Evolutionary conservation across 2,113 vertebrate species (phyloP), one percentile per base, ranked within the genome.

Genomic region (Mobula birostris): DNA sequence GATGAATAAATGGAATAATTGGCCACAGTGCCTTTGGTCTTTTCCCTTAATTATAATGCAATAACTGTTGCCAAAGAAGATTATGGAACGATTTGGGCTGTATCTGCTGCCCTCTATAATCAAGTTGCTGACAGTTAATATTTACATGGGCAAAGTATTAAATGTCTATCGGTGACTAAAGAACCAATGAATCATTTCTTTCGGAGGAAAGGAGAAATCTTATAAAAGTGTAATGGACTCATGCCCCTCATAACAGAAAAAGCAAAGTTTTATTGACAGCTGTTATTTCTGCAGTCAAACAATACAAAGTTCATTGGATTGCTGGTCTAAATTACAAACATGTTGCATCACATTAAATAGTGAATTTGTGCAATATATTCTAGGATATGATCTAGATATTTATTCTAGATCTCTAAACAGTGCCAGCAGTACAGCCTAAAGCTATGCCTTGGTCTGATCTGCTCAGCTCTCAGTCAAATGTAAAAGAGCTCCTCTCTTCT

Each of bases 401-500:
- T 61, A 66, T 90, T 90, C 85, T 90, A 68, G 85, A 66, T 90
- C 61, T 66, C 85, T 17, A 32, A 90, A 32, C 29, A 93, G 91
- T 74, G 66, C 36, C 66, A 92, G 36, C 7, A 36, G 19, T 36
- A 72, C 36, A 72, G 32, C 90, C 32, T 93, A 68, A 48, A 93
- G 66, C 70, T 68, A 63, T 90, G 61, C 91, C 24, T 72, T 93
- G 32, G 66, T 40, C 90, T 24, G 66, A 93, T 93, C 21, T 56
- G 24, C 21, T 56, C 40, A 74, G 72, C 66, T 29, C 32, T 72
- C 91, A 76, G 68, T 74, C 70, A 76, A 76, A 56, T 93, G 19
- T 56, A 93, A 93, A 93, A 93, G 21, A 48, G 68, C 61, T 92
- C 32, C 70, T 92, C 88, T 92, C 87, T 48, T 48, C 68, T 93